phyloP scores from a whole-genome alignment of 1,140 invertebrate species.

The Hormaphis cornu region DNA sequence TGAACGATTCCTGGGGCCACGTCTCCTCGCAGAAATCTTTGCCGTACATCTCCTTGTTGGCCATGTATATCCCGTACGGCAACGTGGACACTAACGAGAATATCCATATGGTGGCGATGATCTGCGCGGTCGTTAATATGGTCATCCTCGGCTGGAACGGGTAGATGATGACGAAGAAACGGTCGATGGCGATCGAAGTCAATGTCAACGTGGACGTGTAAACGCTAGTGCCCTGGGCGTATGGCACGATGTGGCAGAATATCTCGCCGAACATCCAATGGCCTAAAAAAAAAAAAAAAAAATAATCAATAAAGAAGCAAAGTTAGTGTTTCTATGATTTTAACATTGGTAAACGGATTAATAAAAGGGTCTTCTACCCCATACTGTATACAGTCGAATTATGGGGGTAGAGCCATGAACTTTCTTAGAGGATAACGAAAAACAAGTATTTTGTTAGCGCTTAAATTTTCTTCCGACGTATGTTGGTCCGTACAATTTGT shows the following conservation, averaged over 20 bases:
- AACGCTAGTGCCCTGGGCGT: conserved; percentile 81
- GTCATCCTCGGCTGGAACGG: conserved; percentile 89
- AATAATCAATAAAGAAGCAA: background rate
- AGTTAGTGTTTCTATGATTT: background rate
- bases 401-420: too few relatives aligned
- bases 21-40: conserved; percentile 72
- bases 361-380: too few relatives aligned
- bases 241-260: conserved; percentile 86
- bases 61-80: conserved; percentile 85
- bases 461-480: too few relatives aligned
- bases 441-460: too few relatives aligned
- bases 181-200: conserved; percentile 90
- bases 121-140: conserved; percentile 64
- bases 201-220: conserved; percentile 94
- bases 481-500: too few relatives aligned
- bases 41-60: conserved; percentile 42
- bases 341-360: background rate
- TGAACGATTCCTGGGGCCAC: conserved; percentile 72
- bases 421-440: too few relatives aligned
- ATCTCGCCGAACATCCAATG: conserved; percentile 81
- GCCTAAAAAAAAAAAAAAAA: conserved; percentile 35
- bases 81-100: conserved; percentile 76
- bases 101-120: conserved; percentile 85
- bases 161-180: conserved; percentile 94
- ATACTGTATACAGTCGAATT: too few relatives aligned